A percentile compares a stretch with the other conserved stretches of the same genome.
Evolutionary conservation across 1,140 invertebrate species (phyloP).

Genomic region (Heliconius nattereri): DNA sequence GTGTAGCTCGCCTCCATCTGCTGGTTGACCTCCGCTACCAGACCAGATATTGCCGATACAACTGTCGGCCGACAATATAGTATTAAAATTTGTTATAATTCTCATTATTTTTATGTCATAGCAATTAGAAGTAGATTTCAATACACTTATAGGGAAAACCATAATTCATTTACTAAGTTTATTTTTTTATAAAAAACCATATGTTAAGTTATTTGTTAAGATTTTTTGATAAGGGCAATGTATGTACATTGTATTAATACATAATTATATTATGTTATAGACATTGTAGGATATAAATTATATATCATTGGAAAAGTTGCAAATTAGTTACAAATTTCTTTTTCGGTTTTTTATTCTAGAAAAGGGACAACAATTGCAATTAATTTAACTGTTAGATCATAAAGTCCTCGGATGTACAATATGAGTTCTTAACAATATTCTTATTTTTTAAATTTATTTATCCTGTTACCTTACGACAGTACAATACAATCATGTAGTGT

Average conservation of each 20-base stretch:
- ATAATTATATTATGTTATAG: neutral
- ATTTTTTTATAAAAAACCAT: too few species aligned
- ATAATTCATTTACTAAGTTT: too few species aligned
- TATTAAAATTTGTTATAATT: constrained; percentile 28
- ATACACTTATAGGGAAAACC: neutral
- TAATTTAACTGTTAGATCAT: neutral
- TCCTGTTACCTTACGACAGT: neutral
- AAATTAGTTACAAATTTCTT: neutral
- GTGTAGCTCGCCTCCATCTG: constrained; percentile 82
- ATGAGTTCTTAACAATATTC: neutral
- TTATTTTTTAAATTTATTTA: neutral
- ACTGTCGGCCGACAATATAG: constrained; percentile 78
- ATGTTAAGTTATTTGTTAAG: too few species aligned
- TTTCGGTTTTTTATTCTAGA: neutral
- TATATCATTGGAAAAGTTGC: neutral
- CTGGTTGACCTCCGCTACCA: constrained; percentile 86
- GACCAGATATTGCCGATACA: constrained; percentile 87
- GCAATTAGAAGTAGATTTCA: neutral
- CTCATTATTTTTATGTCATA: neutral
- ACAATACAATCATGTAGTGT: neutral
- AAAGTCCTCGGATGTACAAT: neutral
- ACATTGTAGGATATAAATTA: neutral
- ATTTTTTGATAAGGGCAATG: neutral
- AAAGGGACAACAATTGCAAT: neutral
- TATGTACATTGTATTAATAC: neutral